Evolutionary conservation across 2,888 invertebrate genomes (phyloP), one percentile per base, ranked within the genome.

Genomic region (Unio delphinus): DNA sequence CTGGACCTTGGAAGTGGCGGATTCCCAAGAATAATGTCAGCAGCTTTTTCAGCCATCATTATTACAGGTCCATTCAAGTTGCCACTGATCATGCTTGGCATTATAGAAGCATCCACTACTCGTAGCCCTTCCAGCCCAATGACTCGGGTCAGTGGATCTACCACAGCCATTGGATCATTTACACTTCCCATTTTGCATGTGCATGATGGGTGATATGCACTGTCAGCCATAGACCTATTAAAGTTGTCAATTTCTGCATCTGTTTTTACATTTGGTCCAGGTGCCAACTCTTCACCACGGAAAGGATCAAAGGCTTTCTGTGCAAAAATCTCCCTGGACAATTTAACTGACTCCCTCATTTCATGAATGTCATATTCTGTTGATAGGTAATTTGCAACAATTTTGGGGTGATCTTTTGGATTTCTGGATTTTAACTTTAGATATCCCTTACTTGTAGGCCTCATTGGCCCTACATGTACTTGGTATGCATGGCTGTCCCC

Each of bases 321-420:
- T 6, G 82, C 79, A 73, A 89, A 86, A 26, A 90, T 86, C 73
- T 90, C 89, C 57, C 88, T 71, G 1, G 87, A 76, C 20, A 88
- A 80, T 57, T 77, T 81, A 26, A 90, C 72, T 59, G 81, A 73
- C 23, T 79, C 78, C 54, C 88, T 69, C 79, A 89, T 82, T 56
- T 89, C 89, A 56, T 76, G 65, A 18, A 94, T 88, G 85, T 96
- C 95, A 61, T 91, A 89, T 1, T 90, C 86, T 4, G 92, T 89
- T 57, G 92, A 90, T 73, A 97, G 95, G 88, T 99, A 99, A 86
- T 97, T 96, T 3, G 98, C 95, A 89, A 98, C 94, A 88, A 99
- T 96, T 54, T 94, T 88, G 0, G 97, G 97, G 90, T 94, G 93
- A 67, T 94, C 93, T 34, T 93, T 91, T 0, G 96, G 95, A 90